phyloP scores from a whole-genome alignment of 2,113 vertebrate species.

The Sander vitreus region DNA sequence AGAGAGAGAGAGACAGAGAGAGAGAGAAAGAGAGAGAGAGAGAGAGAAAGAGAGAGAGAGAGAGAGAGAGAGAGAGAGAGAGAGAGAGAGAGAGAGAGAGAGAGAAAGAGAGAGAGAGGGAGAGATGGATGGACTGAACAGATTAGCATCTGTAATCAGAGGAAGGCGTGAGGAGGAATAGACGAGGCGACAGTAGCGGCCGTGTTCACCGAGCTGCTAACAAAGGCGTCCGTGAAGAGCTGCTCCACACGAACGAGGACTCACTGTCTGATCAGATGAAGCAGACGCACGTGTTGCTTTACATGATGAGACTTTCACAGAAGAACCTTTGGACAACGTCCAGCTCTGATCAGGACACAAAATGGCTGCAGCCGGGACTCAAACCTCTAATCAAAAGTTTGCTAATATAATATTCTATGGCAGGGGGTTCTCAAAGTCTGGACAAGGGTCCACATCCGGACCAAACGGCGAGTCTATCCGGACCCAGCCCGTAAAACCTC shows the following conservation, averaged over 20 bases:
- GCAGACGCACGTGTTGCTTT: too few relatives aligned
- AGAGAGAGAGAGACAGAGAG: too few relatives aligned
- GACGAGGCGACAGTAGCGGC: neutral
- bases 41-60: too few relatives aligned
- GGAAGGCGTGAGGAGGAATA: constrained; percentile 57
- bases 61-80: too few relatives aligned
- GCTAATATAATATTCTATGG: too few relatives aligned
- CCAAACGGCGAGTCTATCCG: too few relatives aligned
- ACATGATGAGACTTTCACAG: neutral
- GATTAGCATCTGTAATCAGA: constrained; percentile 66
- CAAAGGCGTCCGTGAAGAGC: constrained; percentile 13
- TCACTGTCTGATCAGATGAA: constrained; percentile 43
- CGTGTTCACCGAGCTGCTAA: too few relatives aligned
- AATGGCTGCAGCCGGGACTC: too few relatives aligned
- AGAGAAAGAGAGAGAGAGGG: constrained; percentile 21
- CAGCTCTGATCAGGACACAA: neutral
- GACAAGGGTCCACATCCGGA: too few relatives aligned
- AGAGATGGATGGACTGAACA: constrained; percentile 66
- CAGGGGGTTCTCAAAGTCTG: too few relatives aligned
- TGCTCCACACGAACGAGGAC: neutral
- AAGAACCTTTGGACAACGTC: neutral
- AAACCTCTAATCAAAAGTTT: too few relatives aligned
- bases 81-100: constrained; percentile 9
- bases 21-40: constrained; percentile 30
- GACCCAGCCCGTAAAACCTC: too few relatives aligned